Conservation (phyloP, 2,113 vertebrate species). For the Apteryx owenii region DNA sequence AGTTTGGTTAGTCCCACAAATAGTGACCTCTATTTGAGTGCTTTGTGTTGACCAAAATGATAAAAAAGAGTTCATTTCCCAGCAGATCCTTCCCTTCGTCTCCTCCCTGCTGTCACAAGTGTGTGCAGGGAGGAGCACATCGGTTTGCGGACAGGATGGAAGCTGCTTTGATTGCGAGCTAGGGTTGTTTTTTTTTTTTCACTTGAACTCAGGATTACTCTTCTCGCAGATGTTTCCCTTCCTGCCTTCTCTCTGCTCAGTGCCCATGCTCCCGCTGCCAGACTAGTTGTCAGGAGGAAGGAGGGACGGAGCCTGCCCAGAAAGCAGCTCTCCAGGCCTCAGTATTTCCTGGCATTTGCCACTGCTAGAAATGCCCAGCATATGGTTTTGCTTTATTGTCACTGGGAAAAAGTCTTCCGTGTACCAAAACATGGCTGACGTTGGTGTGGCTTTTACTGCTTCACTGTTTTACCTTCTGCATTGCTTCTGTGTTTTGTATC, state of each 20-base stretch:
- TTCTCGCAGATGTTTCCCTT: not conserved
- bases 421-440: not conserved
- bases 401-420: not conserved
- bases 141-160: not conserved
- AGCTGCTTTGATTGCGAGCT: not conserved
- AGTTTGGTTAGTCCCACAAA: not conserved
- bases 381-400: not conserved
- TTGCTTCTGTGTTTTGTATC: not conserved
- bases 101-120: not conserved
- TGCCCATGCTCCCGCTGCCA: not conserved
- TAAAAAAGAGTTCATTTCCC: not conserved
- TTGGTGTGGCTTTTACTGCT: not conserved
- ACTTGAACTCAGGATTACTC: not conserved
- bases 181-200: not conserved
- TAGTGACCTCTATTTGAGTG: not conserved
- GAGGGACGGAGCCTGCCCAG: not conserved
- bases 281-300: rapidly evolving
- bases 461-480: not conserved
- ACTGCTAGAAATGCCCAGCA: not conserved
- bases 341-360: rapidly evolving
- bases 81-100: not conserved
- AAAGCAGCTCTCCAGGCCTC: not conserved
- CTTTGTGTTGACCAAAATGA: not conserved
- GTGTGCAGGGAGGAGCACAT: rapidly evolving
- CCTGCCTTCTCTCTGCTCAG: not conserved